Evolutionary conservation across 2,113 vertebrate species (phyloP).

Genomic region (Coptodon rendalli): DNA sequence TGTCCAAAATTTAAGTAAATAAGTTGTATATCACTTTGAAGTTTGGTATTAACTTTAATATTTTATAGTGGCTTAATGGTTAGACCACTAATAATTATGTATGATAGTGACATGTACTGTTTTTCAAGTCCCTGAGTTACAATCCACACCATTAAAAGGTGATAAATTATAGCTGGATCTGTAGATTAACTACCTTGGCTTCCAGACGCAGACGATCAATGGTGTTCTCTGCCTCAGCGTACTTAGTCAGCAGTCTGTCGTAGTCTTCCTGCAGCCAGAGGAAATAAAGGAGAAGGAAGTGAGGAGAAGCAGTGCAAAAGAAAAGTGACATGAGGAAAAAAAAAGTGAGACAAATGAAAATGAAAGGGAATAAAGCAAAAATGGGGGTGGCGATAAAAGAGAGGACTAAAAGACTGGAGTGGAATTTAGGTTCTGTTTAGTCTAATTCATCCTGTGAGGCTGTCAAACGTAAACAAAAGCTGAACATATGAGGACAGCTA

Average conservation of each 20-base stretch:
- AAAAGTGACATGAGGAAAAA: background rate
- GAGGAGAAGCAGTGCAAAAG: background rate
- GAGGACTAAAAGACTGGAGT: background rate
- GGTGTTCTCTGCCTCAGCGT: conserved; percentile 91
- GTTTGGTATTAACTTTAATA: background rate
- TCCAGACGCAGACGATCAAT: conserved; percentile 90
- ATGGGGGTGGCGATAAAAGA: background rate
- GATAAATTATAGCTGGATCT: background rate
- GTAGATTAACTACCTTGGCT: conserved; percentile 77
- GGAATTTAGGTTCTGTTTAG: background rate
- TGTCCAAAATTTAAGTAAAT: background rate
- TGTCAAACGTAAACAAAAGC: background rate
- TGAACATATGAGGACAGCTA: background rate
- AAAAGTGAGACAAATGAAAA: background rate
- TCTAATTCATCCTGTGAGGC: background rate
- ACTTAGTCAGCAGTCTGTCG: conserved; percentile 87
- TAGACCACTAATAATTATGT: background rate
- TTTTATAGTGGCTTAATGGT: background rate
- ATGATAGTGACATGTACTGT: background rate
- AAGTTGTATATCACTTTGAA: background rate
- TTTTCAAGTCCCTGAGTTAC: background rate
- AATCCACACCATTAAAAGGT: background rate
- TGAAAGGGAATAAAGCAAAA: background rate
- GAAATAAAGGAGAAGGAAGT: background rate
- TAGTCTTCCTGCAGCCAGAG: conserved; percentile 80